Conservation (phyloP, 2,888 invertebrate species). For the Macaria notata region DNA sequence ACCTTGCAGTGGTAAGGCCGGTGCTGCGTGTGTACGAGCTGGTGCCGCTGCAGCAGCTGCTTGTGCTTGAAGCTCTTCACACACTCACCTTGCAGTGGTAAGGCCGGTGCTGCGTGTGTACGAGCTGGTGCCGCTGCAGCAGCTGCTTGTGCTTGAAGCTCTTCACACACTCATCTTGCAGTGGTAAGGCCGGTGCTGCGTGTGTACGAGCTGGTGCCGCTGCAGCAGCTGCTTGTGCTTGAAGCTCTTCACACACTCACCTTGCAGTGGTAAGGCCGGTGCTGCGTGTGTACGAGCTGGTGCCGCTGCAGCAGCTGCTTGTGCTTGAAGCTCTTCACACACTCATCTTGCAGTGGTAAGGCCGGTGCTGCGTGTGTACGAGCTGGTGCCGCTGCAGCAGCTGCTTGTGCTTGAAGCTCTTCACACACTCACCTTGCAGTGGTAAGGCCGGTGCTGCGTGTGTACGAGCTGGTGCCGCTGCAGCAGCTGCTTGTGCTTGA, state of each 20-base stretch:
- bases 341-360: constrained; percentile 85
- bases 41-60: constrained; percentile 88
- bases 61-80: constrained; percentile 89
- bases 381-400: constrained; percentile 89
- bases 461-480: constrained; percentile 91
- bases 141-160: constrained; percentile 88
- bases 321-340: constrained; percentile 89
- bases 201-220: constrained; percentile 91
- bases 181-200: constrained; percentile 84
- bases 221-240: constrained; percentile 87
- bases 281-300: constrained; percentile 89
- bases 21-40: constrained; percentile 88
- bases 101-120: constrained; percentile 87
- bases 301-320: constrained; percentile 88
- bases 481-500: constrained; percentile 88
- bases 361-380: constrained; percentile 87
- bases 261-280: constrained; percentile 84
- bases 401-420: constrained; percentile 88
- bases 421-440: constrained; percentile 86
- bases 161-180: constrained; percentile 87
- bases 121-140: constrained; percentile 88
- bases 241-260: constrained; percentile 88
- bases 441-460: constrained; percentile 85
- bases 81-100: constrained; percentile 86
- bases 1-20: constrained; percentile 85